Base-by-base conservation (phyloP, 1,140 invertebrate species). In the Neodiprion pinetum region DNA sequence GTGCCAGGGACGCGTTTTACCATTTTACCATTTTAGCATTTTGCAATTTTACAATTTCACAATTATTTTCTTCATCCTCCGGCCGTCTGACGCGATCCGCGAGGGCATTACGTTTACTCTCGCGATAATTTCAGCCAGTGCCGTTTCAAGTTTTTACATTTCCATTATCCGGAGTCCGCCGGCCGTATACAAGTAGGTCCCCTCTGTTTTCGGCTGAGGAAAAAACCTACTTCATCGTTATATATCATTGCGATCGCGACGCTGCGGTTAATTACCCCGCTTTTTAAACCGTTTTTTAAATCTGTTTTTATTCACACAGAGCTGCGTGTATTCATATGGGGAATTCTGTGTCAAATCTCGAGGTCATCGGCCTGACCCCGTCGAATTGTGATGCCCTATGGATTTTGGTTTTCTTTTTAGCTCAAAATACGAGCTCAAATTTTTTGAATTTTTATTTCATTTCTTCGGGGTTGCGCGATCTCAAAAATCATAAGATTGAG, bases 21-120 rank as follows among this genome's bases (percentile, higher is more conserved):
- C 86, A 88, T 88, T 88, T 88, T 87, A 88, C 53, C 11, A 61
- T 61, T 88, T 88, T 87, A 88, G 5, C 11, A 61, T 61, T 61
- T 61, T 61, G n/a, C 53, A 61, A 61, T 61, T 61, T 61, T 61
- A 61, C 53, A 14, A 12, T 12, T 40, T 40, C 28, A 40, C 28
- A 40, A 40, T 40, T 40, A 40, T 40, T 40, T 40, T 40, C 28
- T 40, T 40, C 28, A 40, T 40, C 28, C 28, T 40, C 28, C 28
- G 28, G 28, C 28, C 28, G 28, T 40, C 28, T 40, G 28, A 40
- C 5, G 28, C 28, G 28, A 40, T 17, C 68, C 75, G 75, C 75
- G 75, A 75, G 76, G 78, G 72, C 70, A 71, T 75, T 75, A 76
- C 77, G 70, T 72, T 73, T 79, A 78, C 79, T 77, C 79, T 80